These are phyloP conservation scores for Drosophila longiperda DNA, from an alignment of 2,888 invertebrate species.

Conservation along the genomic window DNA sequence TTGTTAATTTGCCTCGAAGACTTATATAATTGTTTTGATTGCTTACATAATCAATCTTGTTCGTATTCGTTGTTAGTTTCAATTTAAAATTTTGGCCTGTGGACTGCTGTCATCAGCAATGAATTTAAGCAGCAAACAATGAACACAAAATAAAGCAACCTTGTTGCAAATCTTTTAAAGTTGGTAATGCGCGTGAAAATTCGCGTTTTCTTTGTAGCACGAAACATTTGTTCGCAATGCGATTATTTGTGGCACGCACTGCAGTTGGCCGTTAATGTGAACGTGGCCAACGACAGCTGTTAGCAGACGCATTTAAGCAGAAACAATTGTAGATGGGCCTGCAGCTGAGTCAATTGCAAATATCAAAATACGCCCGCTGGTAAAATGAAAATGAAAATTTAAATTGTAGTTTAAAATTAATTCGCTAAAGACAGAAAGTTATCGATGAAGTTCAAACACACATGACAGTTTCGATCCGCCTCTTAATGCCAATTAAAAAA, in stretches of 20 bases:
- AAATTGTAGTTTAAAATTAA: too few relatives aligned
- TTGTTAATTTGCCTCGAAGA: background rate
- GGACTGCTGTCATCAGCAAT: background rate
- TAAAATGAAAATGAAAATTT: too few relatives aligned
- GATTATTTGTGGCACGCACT: constrained; percentile 42
- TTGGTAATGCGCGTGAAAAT: constrained; percentile 18
- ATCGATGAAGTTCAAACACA: background rate
- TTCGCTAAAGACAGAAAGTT: background rate
- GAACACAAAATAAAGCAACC: background rate
- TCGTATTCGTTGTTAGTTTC: background rate
- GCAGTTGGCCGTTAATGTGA: constrained; percentile 41
- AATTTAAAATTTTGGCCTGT: constrained; percentile 1
- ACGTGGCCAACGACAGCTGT: constrained; percentile 31
- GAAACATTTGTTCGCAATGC: constrained; percentile 1
- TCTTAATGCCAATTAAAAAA: background rate
- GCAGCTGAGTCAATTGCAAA: background rate
- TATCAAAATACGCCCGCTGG: background rate
- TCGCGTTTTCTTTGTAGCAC: constrained; percentile 22
- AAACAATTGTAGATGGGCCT: background rate
- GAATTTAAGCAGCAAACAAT: background rate
- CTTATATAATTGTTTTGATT: background rate
- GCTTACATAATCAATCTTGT: constrained; percentile 1
- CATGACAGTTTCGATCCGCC: background rate
- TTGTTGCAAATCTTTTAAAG: constrained; percentile 3
- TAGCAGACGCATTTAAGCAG: constrained; percentile 27